Evolutionary conservation across 2,888 invertebrate species (phyloP), one percentile per base, ranked within the genome.

Genomic region (Noctua comes): DNA sequence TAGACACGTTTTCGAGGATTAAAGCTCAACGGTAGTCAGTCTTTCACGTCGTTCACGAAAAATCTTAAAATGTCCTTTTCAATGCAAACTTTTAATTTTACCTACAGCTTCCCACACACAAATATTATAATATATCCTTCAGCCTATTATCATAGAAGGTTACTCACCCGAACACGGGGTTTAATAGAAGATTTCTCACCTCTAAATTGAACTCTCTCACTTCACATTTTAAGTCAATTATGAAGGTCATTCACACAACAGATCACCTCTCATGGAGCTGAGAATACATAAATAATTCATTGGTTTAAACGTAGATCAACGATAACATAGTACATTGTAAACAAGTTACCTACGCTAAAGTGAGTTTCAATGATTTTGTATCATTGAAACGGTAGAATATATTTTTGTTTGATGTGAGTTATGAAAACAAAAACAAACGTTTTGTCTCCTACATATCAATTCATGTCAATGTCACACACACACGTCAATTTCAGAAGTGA

Each of bases 251-350:
- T 68, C 8, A 48, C 66, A 16, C 18, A 64, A 73, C 31, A 66
- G 13, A 73, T 73, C 54, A 54, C n/a, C 16, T 40, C 1, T 59
- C 3, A 21, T 10, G 27, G 21, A 73, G 31, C 21, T 57, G 36
- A 62, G n/a, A 79, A 71, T 74, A 83, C 16, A 68, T 76, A n/a
- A 66, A 71, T 76, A 43, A 54, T 69, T 68, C 31, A 1, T 4
- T 1, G 18, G 59, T 27, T 65, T 51, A 57, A 3, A 72, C 40
- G 16, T 48, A 40, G 18, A 71, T 48, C 36, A 70, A 24, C n/a
- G 18, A n/a, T 1, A 46, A 6, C 24, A 48, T 7, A n/a, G 18
- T 18, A 31, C 13, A 43, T 69, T 24, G n/a, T 73, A 27, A 51
- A 68, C 7, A 36, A 27, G 11, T 18, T 10, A 48, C 10, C n/a